Evolutionary conservation across 2,113 vertebrate species (phyloP), one percentile per base, ranked within the genome.

Genomic region (Ceyx margarethae): DNA sequence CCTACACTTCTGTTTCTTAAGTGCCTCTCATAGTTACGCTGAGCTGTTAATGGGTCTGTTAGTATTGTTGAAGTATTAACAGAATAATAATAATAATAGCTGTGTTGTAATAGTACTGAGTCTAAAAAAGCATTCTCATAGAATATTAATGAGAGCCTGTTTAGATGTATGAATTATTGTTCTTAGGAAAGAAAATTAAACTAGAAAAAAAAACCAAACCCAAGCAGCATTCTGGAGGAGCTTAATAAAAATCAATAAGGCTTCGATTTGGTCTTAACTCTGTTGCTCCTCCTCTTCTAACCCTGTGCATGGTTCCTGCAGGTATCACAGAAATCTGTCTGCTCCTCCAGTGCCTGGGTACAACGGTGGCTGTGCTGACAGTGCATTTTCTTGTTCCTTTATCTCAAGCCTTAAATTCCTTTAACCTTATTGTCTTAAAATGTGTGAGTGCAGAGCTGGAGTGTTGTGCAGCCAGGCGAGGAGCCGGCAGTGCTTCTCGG

Each of bases 141-240:
- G 87, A 95, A 91, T 95, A 96, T 94, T 91, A 94, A 95, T 91
- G 81, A 90, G 85, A 82, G 6, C 43, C 67, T 89, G 56, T 93
- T 89, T 87, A 23, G 8, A 56, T 35, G 53, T 74, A 82, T 83
- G 81, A 92, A 45, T 95, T 85, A 85, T 11, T 92, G 72, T 87
- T 89, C 67, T 73, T 62, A 31, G 56, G 62, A 62, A 15, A 73
- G 46, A 92, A 89, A 81, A 85, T 85, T n/a, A 68, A 86, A 56
- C 29, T 42, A 8, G 4, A 2, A 35, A 42, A 33, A 43, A 22
- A 50, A 66, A 65, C 50, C 7, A 15, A 37, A 37, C 37, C 37
- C 37, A 13, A 43, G 14, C 31, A 10, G 20, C 5, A 0, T 89
- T 56, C 37, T 53, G 18, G 51, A 87, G 75, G 53, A 76, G 16